These are phyloP conservation scores for Dichetophora obliterata DNA, from an alignment of 2,888 invertebrate species.

Conservation along the genomic window DNA sequence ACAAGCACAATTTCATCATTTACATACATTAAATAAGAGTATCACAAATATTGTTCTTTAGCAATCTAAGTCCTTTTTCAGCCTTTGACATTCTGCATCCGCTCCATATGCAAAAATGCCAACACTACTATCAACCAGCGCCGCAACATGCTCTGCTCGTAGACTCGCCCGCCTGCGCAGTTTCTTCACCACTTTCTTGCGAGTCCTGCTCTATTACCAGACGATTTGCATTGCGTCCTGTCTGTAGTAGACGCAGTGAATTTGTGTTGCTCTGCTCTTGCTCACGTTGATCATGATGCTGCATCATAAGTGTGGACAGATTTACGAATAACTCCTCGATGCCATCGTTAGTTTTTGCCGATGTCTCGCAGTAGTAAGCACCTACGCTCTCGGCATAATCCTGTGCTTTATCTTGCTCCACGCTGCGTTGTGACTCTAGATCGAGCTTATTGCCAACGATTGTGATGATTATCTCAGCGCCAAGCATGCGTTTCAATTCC, in stretches of 20 bases:
- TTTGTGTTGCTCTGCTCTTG: slow-evolving; percentile 48
- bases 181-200: slow-evolving; percentile 48
- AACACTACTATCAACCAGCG: slow-evolving; percentile 40
- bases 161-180: slow-evolving; percentile 42
- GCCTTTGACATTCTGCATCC: not conserved
- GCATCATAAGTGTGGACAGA: slow-evolving; percentile 81
- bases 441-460: slow-evolving; percentile 99
- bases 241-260: slow-evolving; percentile 51
- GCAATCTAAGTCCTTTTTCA: slow-evolving; percentile 18
- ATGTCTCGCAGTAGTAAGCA: slow-evolving; percentile 92
- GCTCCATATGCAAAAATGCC: not conserved
- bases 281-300: slow-evolving; percentile 54
- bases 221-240: slow-evolving; percentile 49
- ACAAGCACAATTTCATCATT: slow-evolving; percentile 6
- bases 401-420: slow-evolving; percentile 87
- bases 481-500: slow-evolving; percentile 95
- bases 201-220: slow-evolving; percentile 50
- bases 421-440: slow-evolving; percentile 90
- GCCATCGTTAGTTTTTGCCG: slow-evolving; percentile 92
- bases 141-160: slow-evolving; percentile 36
- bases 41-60: slow-evolving; percentile 32
- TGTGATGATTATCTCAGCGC: slow-evolving; percentile 88
- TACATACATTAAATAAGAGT: slow-evolving; percentile 27
- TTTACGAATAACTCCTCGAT: slow-evolving; percentile 92
- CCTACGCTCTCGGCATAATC: slow-evolving; percentile 92